Evolutionary conservation across 2,888 invertebrate species (phyloP), one percentile per base, ranked within the genome.

Genomic region (Piscicola geometra): DNA sequence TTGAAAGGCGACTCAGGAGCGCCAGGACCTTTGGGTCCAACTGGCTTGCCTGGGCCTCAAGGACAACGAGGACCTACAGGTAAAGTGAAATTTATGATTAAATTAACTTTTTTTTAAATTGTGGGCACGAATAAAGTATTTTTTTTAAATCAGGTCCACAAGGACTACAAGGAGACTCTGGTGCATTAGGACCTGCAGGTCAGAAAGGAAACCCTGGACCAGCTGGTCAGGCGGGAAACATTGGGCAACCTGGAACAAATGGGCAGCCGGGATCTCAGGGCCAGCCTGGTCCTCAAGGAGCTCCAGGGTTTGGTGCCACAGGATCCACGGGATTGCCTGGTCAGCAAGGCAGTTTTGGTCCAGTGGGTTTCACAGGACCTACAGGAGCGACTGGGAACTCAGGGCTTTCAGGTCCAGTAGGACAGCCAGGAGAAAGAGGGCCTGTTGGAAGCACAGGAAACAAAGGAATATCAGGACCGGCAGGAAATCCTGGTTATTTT

Each of bases 321-420:
- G 79, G 79, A 60, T 70, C 76, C 33, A 35, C 60, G 18, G 79
- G 79, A 60, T 35, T 41, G 5, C 32, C 86, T 68, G 89, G 89
- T 67, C 82, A 84, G 0, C 81, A 84, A 32, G 89, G 89, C 36
- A 87, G 76, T 12, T 76, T 77, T 15, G 82, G 82, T 5, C 75
- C 71, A 21, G 78, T 77, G n/a, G 81, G 76, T 21, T 30, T 28
- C 32, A 72, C 50, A 32, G 72, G 72, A 33, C 1, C 18, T 60
- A n/a, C 1, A 35, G 72, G 72, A 1, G 5, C 32, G 18, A 72
- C 50, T 56, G 76, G 76, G 21, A 35, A 25, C 30, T 21, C 76
- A 32, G 76, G 76, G 33, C 25, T 41, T 28, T 28, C 71, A 18
- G 76, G 76, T 33, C 28, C 52, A 64, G 47, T 52, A 30, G 78